Conservation (phyloP, 92 coral and sea anemone genomes). For the Ricordea florida region DNA sequence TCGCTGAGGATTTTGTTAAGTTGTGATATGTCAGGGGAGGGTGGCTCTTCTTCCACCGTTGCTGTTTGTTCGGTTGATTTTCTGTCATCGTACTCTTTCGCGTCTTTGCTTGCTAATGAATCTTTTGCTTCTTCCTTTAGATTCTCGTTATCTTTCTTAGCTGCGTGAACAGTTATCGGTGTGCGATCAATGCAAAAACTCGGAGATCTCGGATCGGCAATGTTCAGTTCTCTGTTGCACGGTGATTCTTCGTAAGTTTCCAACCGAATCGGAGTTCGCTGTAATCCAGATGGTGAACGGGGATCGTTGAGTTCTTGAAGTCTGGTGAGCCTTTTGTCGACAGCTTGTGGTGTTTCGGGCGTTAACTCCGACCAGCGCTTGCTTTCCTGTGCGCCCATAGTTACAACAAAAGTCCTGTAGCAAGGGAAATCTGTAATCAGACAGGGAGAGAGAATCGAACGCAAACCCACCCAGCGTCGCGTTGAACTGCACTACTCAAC, state of each 20-base stretch:
- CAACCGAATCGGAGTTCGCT: constrained; percentile 85
- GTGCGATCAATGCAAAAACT: constrained; percentile 71
- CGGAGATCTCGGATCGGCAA: constrained; percentile 93
- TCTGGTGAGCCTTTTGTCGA: constrained; percentile 47
- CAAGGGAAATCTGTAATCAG: neutral
- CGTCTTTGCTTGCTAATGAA: constrained; percentile 3
- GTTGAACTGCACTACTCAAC: constrained; percentile 7
- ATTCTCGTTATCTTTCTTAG: neutral
- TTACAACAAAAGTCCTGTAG: neutral
- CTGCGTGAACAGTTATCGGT: constrained; percentile 48
- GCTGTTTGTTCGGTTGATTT: neutral
- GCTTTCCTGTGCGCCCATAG: constrained; percentile 92
- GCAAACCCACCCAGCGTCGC: neutral
- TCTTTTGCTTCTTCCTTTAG: constrained; percentile 15
- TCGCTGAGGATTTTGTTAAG: constrained; percentile 15
- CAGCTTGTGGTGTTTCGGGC: constrained; percentile 73
- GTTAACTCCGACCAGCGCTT: constrained; percentile 77
- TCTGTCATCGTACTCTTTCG: constrained; percentile 34
- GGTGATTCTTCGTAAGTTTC: constrained; percentile 79
- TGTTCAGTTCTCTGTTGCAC: constrained; percentile 58
- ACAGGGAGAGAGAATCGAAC: neutral
- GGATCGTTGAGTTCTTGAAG: constrained; percentile 72
- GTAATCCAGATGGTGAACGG: constrained; percentile 74
- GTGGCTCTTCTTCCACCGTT: constrained; percentile 4
- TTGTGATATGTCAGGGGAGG: constrained; percentile 25